Conservation (phyloP, 1,140 invertebrate species). For the Gryllus bimaculatus region DNA sequence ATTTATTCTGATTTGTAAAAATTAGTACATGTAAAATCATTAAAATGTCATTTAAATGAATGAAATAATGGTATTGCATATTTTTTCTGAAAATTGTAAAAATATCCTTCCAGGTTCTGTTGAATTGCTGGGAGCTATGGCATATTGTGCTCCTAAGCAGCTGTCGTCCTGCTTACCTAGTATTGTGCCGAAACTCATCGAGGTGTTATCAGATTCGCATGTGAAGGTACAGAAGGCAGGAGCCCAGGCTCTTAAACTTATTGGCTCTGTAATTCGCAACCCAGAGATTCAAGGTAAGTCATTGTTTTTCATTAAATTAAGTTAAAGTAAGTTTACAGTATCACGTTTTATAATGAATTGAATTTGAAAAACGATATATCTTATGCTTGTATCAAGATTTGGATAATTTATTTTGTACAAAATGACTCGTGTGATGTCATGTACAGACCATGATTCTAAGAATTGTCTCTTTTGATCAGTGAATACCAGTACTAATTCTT, state of each 20-base stretch:
- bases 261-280: constrained; percentile 96
- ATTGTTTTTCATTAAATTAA: too few relatives aligned
- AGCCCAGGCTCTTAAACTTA: constrained; percentile 88
- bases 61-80: background rate
- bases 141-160: constrained; percentile 97
- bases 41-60: background rate
- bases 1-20: too few relatives aligned
- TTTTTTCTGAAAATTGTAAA: background rate
- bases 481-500: too few relatives aligned
- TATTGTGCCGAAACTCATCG: constrained; percentile 97
- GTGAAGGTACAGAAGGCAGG: constrained; percentile 96
- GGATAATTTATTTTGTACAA: too few relatives aligned
- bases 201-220: constrained; percentile 95
- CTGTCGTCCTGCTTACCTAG: constrained; percentile 93
- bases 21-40: background rate
- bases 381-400: too few relatives aligned
- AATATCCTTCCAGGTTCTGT: constrained; percentile 63
- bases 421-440: too few relatives aligned
- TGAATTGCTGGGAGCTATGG: constrained; percentile 93
- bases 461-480: too few relatives aligned
- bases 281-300: constrained; percentile 86
- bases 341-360: too few relatives aligned
- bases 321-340: too few relatives aligned
- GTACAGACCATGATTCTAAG: too few relatives aligned
- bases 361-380: too few relatives aligned